Conservation (phyloP, 64 coral and sea anemone species). For the Orbicella faveolata region DNA sequence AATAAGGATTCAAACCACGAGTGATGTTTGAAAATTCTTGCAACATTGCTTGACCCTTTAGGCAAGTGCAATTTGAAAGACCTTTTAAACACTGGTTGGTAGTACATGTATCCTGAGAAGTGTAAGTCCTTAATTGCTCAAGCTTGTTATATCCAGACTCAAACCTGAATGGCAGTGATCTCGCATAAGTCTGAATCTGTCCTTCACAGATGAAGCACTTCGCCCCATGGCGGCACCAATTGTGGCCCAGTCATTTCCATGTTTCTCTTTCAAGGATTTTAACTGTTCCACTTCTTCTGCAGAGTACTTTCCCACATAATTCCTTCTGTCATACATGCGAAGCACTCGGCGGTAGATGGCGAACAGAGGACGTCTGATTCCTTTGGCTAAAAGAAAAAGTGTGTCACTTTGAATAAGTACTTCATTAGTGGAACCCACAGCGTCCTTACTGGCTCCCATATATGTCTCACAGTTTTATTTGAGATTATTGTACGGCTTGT, state of each 20-base stretch:
- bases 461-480: background rate
- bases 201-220: slow-evolving; percentile 98
- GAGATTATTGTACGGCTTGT: too few relatives aligned
- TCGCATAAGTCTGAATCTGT: slow-evolving; percentile 86
- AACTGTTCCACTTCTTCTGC: slow-evolving; percentile 87
- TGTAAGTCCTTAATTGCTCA: too few relatives aligned
- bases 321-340: slow-evolving; percentile 90
- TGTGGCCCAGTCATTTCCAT: slow-evolving; percentile 97
- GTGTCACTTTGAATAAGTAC: too few relatives aligned
- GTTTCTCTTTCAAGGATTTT: slow-evolving; percentile 87
- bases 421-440: background rate
- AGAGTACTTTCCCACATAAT: slow-evolving; percentile 95
- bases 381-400: slow-evolving; percentile 74
- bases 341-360: slow-evolving; percentile 97
- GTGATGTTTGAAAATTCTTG: too few relatives aligned
- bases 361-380: slow-evolving; percentile 94
- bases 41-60: too few relatives aligned
- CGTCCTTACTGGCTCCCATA: too few relatives aligned
- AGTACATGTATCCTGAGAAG: too few relatives aligned
- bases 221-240: slow-evolving; percentile 92
- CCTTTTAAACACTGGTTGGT: too few relatives aligned
- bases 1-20: too few relatives aligned
- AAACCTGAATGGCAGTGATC: slow-evolving; percentile 91
- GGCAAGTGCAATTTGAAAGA: too few relatives aligned
- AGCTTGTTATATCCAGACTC: background rate